phyloP scores from a whole-genome alignment of 2,113 vertebrate genomes.

The Nanorana parkeri region DNA sequence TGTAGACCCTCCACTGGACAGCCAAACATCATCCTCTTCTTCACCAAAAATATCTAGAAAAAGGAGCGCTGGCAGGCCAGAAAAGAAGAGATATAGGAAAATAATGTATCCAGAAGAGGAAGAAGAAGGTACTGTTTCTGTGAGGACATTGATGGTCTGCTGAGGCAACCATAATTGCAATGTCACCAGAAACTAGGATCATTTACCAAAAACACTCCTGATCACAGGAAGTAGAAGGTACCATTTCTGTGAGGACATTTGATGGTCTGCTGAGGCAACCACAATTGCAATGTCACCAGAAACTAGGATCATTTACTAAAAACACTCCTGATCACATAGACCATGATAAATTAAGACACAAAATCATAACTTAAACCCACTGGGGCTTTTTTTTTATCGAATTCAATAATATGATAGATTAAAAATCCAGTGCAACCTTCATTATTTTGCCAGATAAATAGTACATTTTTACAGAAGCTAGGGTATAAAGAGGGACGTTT shows the following conservation, averaged over 20 bases:
- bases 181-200: constrained; percentile 8
- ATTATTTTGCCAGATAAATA: too few relatives aligned
- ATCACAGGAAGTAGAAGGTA: too few relatives aligned
- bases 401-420: too few relatives aligned
- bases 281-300: constrained; percentile 27
- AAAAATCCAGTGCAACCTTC: too few relatives aligned
- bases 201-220: too few relatives aligned
- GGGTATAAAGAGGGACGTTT: too few relatives aligned
- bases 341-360: too few relatives aligned
- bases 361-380: too few relatives aligned
- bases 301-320: too few relatives aligned
- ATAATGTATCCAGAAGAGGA: background rate
- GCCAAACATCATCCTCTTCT: background rate
- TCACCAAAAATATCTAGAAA: constrained; percentile 17
- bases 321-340: too few relatives aligned
- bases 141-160: background rate
- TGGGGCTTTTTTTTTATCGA: too few relatives aligned
- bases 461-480: too few relatives aligned
- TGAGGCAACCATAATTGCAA: background rate
- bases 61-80: constrained; percentile 1
- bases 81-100: constrained; percentile 25
- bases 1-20: constrained; percentile 16
- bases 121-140: constrained; percentile 16
- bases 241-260: background rate
- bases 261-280: background rate